These are phyloP conservation scores for Siphlonurus alternatus DNA, from an alignment of 2,888 invertebrate genomes.

Conservation along the genomic window DNA sequence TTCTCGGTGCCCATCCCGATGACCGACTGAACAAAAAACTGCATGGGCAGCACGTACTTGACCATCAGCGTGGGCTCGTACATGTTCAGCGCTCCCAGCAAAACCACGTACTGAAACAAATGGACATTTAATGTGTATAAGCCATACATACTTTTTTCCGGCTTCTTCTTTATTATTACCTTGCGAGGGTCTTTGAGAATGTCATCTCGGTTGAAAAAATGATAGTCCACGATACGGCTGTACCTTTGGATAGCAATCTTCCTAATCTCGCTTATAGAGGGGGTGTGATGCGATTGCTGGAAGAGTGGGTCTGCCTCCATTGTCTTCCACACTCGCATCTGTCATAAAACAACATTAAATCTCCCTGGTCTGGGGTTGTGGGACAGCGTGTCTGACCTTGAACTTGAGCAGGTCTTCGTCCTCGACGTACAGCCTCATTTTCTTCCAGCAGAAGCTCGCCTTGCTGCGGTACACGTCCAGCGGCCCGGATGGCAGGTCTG, in stretches of 20 bases:
- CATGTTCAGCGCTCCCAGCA: conserved; percentile 9
- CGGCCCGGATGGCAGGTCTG: conserved; percentile 28
- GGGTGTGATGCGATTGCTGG: conserved; percentile 27
- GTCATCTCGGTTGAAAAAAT: conserved; percentile 39
- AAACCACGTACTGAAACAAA: conserved; percentile 9
- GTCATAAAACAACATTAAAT: conserved; percentile 22
- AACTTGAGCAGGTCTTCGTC: conserved; percentile 30
- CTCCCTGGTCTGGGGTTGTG: too few species aligned
- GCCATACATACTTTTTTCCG: conserved; percentile 6
- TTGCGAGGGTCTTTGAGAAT: conserved; percentile 20
- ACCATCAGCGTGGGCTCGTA: conserved; percentile 12
- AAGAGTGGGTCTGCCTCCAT: conserved; percentile 42
- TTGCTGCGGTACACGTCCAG: conserved; percentile 29
- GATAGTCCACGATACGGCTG: conserved; percentile 45
- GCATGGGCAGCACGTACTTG: conserved; percentile 12
- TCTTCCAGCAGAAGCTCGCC: conserved; percentile 33
- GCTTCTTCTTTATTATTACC: conserved; percentile 13
- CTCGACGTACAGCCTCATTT: conserved; percentile 29
- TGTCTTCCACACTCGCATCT: conserved; percentile 39
- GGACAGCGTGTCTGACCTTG: conserved; percentile 27
- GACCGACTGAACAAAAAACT: conserved; percentile 12
- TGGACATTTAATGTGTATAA: conserved; percentile 9
- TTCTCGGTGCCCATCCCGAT: conserved; percentile 12
- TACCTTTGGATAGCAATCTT: conserved; percentile 37
- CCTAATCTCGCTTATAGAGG: conserved; percentile 31